phyloP scores from a whole-genome alignment of 2,113 vertebrate genomes.

The Sminthopsis crassicaudata region DNA sequence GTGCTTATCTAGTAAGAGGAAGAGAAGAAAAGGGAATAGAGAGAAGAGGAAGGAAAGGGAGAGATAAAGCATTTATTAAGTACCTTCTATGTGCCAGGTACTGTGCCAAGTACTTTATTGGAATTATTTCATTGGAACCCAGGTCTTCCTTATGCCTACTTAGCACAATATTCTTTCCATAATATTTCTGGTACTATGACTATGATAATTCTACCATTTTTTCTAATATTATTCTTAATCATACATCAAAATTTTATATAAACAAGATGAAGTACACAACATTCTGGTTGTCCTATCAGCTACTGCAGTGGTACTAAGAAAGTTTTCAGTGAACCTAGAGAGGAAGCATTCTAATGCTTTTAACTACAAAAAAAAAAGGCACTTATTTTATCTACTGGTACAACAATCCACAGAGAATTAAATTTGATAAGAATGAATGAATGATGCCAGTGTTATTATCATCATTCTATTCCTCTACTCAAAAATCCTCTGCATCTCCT shows the following conservation, averaged over 20 bases:
- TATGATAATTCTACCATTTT: neutral
- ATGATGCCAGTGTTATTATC: no score
- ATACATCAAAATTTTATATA: neutral
- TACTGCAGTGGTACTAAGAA: neutral
- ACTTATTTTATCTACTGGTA: neutral
- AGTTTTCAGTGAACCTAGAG: neutral
- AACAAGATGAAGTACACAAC: neutral
- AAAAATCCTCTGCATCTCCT: no score
- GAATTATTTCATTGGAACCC: neutral
- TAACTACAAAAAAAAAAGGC: neutral
- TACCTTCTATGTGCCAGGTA: neutral
- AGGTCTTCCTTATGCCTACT: neutral
- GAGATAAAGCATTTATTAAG: neutral
- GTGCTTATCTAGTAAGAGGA: neutral
- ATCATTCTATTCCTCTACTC: no score
- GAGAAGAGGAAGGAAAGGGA: no score
- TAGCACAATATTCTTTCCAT: neutral
- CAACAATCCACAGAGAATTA: neutral
- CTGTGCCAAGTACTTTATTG: neutral
- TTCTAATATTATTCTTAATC: neutral
- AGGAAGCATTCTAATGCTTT: neutral
- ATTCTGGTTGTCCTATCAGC: neutral
- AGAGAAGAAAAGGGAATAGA: neutral
- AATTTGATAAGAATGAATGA: no score
- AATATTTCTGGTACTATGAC: neutral